A percentile compares a stretch with the other conserved stretches of the same genome.
These are phyloP conservation scores for Leptinotarsa defecta DNA, from an alignment of 1,140 invertebrate genomes.

Conservation along the genomic window DNA sequence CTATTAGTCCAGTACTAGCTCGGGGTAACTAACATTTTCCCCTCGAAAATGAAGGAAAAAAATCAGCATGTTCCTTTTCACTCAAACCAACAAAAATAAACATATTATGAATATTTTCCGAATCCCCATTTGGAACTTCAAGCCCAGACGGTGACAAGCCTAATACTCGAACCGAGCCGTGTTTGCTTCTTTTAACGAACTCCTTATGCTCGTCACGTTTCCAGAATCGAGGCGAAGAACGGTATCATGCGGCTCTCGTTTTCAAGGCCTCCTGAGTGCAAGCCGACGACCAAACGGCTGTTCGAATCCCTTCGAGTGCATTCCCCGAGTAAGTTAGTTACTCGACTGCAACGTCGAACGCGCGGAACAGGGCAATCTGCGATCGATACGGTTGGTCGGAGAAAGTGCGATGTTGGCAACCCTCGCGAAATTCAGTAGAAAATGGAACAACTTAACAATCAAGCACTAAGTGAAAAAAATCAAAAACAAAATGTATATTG, in stretches of 20 bases:
- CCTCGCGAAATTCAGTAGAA: neutral
- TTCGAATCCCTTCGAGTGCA: conserved; percentile 21
- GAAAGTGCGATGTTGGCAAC: neutral
- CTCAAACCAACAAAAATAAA: neutral
- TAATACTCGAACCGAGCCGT: neutral
- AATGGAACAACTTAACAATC: neutral
- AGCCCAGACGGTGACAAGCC: neutral
- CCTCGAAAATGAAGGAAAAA: too few species aligned
- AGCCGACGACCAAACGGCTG: neutral
- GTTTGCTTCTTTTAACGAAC: conserved; percentile 39
- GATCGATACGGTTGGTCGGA: conserved; percentile 23
- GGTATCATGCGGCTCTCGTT: conserved; percentile 35
- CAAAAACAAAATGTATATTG: too few species aligned
- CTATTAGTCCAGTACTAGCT: too few species aligned
- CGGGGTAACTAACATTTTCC: too few species aligned
- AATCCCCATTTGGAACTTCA: neutral
- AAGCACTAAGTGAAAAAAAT: too few species aligned
- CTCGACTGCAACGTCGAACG: conserved; percentile 17
- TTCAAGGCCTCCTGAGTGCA: conserved; percentile 17
- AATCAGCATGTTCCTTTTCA: too few species aligned
- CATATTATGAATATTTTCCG: neutral
- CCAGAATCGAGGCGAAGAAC: conserved; percentile 27
- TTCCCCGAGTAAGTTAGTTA: conserved; percentile 3
- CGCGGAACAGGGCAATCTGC: conserved; percentile 10
- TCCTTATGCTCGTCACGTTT: conserved; percentile 39